Base-by-base conservation (phyloP, 1,140 invertebrate genomes). In the Macrosteles quadrilineatus region DNA sequence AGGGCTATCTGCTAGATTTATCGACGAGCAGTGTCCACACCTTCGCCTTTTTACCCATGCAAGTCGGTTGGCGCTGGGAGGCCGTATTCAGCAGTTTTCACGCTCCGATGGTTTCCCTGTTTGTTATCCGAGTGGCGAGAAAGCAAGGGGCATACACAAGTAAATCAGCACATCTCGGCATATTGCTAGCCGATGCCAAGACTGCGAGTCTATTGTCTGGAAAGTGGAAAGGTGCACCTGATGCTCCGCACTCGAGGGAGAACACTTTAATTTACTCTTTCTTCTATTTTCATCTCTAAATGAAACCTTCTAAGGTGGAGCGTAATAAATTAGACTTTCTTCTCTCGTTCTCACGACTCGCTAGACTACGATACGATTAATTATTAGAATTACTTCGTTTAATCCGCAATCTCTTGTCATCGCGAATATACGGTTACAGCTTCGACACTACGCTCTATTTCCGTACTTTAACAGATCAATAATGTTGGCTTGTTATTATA, bases 211-310 rank as follows among this genome's bases (percentile, higher is more conserved):
- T 40, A 40, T 40, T 40, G 36, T 40, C 36, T 6, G 36, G 36
- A 40, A 40, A 40, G 6, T 40, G 6, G 17, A n/a, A n/a, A n/a
- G 32, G 32, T 6, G 32, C 32, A 36, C 32, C 32, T 36, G 32
- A 36, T 36, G 32, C 32, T 4, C 14, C 2, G 47, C 17, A 17
- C 17, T 40, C 4, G 21, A 21, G 47, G 47, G 47, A 21, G 14
- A 19, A 6, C 47, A 50, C 47, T 50, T 50, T 50, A 50, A 50
- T 50, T 21, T 21, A 50, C 47, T 21, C 47, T 50, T 50, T 21
- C 47, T 50, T 50, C 47, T 50, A 50, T 50, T 50, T 50, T 50
- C 47, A 50, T 50, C n/a, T 50, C 47, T 50, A 50, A 50, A 50
- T 50, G 4, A 21, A 50, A 50, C 47, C 47, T 50, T 50, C 47